A percentile compares a stretch with the other conserved stretches of the same genome.
Evolutionary conservation across 2,113 vertebrate genomes (phyloP).

Genomic region (Suricata suricatta): DNA sequence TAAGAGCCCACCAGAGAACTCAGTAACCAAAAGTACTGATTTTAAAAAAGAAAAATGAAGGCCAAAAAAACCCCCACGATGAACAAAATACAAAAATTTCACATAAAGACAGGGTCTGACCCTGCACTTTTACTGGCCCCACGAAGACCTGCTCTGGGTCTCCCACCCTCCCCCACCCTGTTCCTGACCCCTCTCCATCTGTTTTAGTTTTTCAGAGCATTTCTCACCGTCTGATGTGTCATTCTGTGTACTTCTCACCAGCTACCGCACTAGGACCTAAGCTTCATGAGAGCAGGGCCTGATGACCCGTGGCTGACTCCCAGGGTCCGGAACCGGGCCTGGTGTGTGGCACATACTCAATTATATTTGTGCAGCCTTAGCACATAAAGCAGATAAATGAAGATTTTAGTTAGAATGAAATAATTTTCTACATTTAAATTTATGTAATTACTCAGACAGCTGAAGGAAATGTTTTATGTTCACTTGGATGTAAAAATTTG

Average conservation of each 20-base stretch:
- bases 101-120: not conserved
- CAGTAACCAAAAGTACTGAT: not conserved
- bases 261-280: not conserved
- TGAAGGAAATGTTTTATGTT: not conserved
- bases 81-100: not conserved
- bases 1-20: not conserved
- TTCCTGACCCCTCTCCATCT: accelerated
- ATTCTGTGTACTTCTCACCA: not conserved
- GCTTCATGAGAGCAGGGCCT: not conserved
- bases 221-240: not conserved
- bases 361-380: not conserved
- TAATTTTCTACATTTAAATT: not conserved
- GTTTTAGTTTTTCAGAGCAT: not conserved
- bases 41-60: not conserved
- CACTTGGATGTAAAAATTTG: not conserved
- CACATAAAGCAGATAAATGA: not conserved
- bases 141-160: not conserved
- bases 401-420: not conserved
- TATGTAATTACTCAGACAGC: not conserved
- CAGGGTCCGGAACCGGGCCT: not conserved
- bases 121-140: accelerated
- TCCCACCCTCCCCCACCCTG: accelerated
- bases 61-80: not conserved
- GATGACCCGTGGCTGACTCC: not conserved
- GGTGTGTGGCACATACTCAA: not conserved